Conservation (phyloP, 2,113 vertebrate genomes). For the Anthoscopus minutus region DNA sequence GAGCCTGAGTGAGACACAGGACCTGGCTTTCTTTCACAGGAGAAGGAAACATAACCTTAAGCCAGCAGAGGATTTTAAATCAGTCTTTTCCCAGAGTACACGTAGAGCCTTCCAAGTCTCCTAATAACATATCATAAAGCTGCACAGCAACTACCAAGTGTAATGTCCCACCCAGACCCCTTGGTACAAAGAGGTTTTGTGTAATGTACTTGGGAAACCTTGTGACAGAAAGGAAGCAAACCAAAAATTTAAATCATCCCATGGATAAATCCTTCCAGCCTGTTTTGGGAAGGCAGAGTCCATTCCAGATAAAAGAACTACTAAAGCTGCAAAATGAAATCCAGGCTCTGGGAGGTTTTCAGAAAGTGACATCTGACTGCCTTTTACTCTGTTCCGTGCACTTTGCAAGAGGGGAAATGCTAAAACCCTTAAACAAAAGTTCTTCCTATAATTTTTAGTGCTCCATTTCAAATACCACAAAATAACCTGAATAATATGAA, state of each 20-base stretch:
- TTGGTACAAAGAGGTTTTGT: slow-evolving; percentile 47
- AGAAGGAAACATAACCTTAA: background rate
- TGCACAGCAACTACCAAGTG: slow-evolving; percentile 6
- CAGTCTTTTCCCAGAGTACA: slow-evolving; percentile 14
- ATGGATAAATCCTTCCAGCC: slow-evolving; percentile 20
- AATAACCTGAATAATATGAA: background rate
- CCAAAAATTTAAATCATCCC: slow-evolving; percentile 18
- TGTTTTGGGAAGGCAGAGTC: background rate
- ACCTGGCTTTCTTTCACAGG: background rate
- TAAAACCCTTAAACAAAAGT: background rate
- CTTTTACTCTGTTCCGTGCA: background rate
- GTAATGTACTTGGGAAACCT: slow-evolving; percentile 34
- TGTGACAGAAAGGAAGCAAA: slow-evolving; percentile 47
- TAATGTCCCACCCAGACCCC: slow-evolving; percentile 14
- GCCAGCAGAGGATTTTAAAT: slow-evolving; percentile 6
- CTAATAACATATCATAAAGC: slow-evolving; percentile 1
- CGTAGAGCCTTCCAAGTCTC: background rate
- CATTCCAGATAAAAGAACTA: background rate
- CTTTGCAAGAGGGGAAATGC: background rate
- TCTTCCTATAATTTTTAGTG: background rate
- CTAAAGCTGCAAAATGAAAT: background rate
- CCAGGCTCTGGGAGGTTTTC: background rate
- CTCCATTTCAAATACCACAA: background rate
- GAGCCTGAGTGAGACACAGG: background rate
- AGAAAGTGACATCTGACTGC: background rate